phyloP scores from a whole-genome alignment of 2,888 invertebrate genomes.

The Lasioglossum lativentre region DNA sequence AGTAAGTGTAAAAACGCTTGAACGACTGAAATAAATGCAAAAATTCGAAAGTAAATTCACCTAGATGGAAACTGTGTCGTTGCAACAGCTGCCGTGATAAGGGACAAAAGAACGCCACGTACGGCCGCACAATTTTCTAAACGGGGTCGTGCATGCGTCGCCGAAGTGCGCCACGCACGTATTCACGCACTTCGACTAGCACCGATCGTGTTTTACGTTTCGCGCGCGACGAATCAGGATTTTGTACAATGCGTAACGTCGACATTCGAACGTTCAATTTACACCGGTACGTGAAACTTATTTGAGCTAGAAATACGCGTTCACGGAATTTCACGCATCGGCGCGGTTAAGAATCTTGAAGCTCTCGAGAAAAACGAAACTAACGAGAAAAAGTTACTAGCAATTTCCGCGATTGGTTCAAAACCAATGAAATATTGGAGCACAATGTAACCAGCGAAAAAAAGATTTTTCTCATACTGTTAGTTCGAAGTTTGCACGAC shows the following conservation, averaged over 20 bases:
- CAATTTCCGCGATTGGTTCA: neutral
- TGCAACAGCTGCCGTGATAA: conserved; percentile 73
- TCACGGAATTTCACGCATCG: neutral
- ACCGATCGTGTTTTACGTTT: conserved; percentile 10
- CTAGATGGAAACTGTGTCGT: conserved; percentile 52
- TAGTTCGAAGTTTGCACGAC: conserved; percentile 35
- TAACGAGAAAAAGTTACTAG: neutral
- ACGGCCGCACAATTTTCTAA: conserved; percentile 1
- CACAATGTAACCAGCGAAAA: conserved; percentile 49
- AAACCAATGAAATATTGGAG: neutral
- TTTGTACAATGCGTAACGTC: neutral
- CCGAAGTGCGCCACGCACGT: neutral
- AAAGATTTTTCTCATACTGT: conserved; percentile 32
- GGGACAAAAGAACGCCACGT: conserved; percentile 53
- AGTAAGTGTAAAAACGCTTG: neutral
- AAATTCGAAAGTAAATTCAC: conserved; percentile 33
- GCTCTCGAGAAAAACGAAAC: neutral
- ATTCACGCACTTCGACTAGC: conserved; percentile 19
- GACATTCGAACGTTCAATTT: neutral
- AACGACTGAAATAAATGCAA: conserved; percentile 31
- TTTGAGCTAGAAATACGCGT: conserved; percentile 2
- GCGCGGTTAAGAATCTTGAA: neutral
- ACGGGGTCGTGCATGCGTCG: neutral
- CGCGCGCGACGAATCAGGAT: neutral
- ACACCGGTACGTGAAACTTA: neutral